Evolutionary conservation across 2,888 invertebrate species (phyloP).

Genomic region (Dioctria rufipes): DNA sequence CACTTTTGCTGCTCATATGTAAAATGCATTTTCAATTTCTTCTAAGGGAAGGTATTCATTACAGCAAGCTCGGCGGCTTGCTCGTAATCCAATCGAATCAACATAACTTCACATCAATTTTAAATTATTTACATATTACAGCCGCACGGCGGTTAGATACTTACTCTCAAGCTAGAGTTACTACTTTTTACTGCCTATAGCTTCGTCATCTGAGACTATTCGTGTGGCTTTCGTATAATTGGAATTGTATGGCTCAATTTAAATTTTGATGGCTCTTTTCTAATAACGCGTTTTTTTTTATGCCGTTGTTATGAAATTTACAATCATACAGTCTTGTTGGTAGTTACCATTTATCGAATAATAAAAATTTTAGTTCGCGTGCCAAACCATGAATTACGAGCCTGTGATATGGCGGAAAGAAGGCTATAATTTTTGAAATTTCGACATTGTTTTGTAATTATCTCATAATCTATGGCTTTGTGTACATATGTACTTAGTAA

Average conservation of each 20-base stretch:
- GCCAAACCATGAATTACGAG: slow-evolving; percentile 13
- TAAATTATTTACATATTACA: slow-evolving; percentile 50
- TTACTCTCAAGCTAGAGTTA: not conserved
- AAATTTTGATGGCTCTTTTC: slow-evolving; percentile 15
- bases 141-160: slow-evolving; percentile 9
- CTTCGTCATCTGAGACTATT: not conserved
- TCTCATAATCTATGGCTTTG: too few relatives aligned
- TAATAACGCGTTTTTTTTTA: slow-evolving; percentile 21
- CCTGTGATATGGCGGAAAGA: not conserved
- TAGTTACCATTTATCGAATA: not conserved
- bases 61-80: not conserved
- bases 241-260: slow-evolving; percentile 19
- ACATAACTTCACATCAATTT: slow-evolving; percentile 42
- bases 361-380: slow-evolving; percentile 30
- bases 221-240: slow-evolving; percentile 1
- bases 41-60: slow-evolving; percentile 29
- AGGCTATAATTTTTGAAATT: too few relatives aligned
- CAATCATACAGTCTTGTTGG: slow-evolving; percentile 4
- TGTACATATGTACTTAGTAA: too few relatives aligned
- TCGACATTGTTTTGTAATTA: too few relatives aligned
- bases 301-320: slow-evolving; percentile 2
- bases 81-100: not conserved
- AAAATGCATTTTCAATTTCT: slow-evolving; percentile 35
- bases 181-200: slow-evolving; percentile 2
- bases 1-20: not conserved